These are phyloP conservation scores for Stictocephala bisonia DNA, from an alignment of 2,888 invertebrate genomes.

Conservation along the genomic window DNA sequence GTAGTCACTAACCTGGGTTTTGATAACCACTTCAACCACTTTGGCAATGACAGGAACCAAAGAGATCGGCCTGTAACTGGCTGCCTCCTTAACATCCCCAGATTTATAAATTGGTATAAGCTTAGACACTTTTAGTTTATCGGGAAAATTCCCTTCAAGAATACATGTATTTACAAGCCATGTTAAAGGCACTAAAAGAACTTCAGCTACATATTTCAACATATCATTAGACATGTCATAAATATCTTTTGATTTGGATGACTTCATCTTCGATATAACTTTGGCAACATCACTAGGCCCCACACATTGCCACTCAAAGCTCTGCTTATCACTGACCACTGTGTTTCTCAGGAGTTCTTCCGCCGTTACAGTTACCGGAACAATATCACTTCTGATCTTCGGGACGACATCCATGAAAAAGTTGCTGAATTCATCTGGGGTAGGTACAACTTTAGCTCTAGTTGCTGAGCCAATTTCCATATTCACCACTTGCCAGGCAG, in stretches of 20 bases:
- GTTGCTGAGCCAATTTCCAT: background rate
- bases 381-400: background rate
- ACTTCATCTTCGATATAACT: background rate
- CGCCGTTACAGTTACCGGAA: background rate
- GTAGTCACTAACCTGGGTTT: constrained; percentile 21
- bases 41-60: constrained; percentile 22
- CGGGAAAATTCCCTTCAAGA: background rate
- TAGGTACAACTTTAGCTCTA: background rate
- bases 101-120: constrained; percentile 4
- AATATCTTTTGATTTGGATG: background rate
- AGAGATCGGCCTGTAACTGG: constrained; percentile 1
- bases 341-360: background rate
- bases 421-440: background rate
- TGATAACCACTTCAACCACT: constrained; percentile 9
- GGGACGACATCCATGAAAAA: background rate
- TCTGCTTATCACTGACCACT: constrained; percentile 13
- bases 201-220: background rate
- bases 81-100: constrained; percentile 6
- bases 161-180: background rate
- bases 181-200: background rate
- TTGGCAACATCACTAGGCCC: background rate
- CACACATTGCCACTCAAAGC: constrained; percentile 14
- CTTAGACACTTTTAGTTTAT: background rate
- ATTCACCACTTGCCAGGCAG: constrained; percentile 18
- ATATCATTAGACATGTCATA: constrained; percentile 8